phyloP scores from a whole-genome alignment of 2,797 vertebrate species.

The Falco concolor region DNA sequence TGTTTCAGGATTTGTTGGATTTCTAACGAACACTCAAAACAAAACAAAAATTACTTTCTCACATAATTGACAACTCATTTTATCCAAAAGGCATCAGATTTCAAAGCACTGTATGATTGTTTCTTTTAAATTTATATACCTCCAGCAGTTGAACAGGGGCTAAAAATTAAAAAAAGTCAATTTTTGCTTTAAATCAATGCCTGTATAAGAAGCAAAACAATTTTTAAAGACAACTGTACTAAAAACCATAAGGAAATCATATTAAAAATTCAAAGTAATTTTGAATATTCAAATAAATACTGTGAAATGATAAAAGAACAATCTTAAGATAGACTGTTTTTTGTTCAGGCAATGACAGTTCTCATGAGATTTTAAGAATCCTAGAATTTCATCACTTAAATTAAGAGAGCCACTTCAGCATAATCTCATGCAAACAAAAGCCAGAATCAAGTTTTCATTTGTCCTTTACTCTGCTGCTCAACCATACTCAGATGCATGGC shows the following conservation, averaged over 20 bases:
- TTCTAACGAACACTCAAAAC: background rate
- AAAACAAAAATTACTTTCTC: background rate
- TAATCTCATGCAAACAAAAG: conserved; percentile 58
- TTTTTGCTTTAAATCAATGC: background rate
- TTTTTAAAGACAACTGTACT: background rate
- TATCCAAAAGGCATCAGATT: background rate
- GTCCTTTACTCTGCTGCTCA: background rate
- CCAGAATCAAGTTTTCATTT: conserved; percentile 24
- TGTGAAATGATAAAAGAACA: background rate
- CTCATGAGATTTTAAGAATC: background rate
- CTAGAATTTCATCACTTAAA: conserved; percentile 18
- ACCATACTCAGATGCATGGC: conserved; percentile 3
- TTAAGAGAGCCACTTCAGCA: conserved; percentile 22
- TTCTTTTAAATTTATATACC: background rate
- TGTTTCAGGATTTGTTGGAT: background rate
- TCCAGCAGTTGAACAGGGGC: background rate
- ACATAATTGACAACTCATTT: background rate
- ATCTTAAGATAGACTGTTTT: background rate
- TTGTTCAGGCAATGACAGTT: background rate
- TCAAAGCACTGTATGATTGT: background rate
- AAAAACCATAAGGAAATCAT: background rate
- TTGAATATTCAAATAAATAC: background rate
- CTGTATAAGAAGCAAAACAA: background rate
- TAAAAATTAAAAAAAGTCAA: background rate
- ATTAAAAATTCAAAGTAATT: background rate